Conservation (phyloP, 2,113 vertebrate species). For the Mixornis gularis region DNA sequence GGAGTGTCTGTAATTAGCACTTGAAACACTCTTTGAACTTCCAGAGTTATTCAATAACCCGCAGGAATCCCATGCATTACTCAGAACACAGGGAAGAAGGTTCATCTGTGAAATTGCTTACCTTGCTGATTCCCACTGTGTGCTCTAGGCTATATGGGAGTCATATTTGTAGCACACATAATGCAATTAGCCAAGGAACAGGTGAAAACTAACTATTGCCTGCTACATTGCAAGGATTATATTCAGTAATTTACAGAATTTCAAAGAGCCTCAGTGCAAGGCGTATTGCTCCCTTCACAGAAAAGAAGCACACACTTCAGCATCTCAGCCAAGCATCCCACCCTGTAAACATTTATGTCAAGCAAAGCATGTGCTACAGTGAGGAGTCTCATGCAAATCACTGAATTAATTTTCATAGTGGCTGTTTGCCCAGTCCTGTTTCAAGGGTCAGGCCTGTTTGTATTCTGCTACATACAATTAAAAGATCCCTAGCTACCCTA, state of each 20-base stretch:
- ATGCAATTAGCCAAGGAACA: not conserved
- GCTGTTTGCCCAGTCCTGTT: not conserved
- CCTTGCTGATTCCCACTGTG: not conserved
- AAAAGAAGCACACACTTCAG: not conserved
- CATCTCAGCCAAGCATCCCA: not conserved
- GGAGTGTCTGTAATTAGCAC: not conserved
- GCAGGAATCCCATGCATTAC: not conserved
- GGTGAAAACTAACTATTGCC: not conserved
- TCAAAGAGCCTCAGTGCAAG: conserved; percentile 14
- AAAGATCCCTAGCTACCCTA: conserved; percentile 34
- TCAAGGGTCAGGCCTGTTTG: not conserved
- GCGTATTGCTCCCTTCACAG: not conserved
- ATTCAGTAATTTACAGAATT: conserved; percentile 3
- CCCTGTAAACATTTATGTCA: conserved; percentile 31
- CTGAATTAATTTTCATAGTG: not conserved
- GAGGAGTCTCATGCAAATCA: conserved; percentile 13
- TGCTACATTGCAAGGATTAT: not conserved
- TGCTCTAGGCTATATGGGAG: not conserved
- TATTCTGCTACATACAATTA: conserved; percentile 32
- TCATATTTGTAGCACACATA: not conserved
- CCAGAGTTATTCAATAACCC: conserved; percentile 12
- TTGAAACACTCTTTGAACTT: conserved; percentile 36
- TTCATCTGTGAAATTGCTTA: not conserved
- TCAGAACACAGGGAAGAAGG: not conserved
- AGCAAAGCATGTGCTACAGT: not conserved